Evolutionary conservation across 1,140 invertebrate genomes (phyloP).

Genomic region (Hetaerina americana): DNA sequence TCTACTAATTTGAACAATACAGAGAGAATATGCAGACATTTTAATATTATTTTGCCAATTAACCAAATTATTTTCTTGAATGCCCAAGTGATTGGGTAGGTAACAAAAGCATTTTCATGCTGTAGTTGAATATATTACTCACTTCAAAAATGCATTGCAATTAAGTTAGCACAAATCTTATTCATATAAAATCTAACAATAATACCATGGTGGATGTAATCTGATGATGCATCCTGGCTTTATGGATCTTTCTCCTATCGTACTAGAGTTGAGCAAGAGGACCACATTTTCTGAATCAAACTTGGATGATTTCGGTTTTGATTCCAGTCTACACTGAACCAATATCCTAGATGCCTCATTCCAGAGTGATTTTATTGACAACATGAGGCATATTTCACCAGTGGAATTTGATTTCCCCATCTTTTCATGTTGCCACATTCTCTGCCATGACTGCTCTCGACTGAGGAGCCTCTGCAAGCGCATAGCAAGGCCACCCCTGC

Average conservation of each 20-base stretch:
- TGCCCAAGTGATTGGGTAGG: too few species aligned
- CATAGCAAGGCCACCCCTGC: neutral
- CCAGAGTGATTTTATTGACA: neutral
- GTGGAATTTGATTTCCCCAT: neutral
- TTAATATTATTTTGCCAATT: too few species aligned
- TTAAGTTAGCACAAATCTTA: too few species aligned
- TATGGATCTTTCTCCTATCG: neutral
- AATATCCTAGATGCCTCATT: neutral
- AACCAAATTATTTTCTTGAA: too few species aligned
- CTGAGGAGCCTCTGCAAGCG: neutral
- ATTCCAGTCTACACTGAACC: neutral
- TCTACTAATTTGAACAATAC: too few species aligned
- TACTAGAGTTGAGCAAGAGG: neutral
- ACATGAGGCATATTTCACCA: neutral
- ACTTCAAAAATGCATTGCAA: too few species aligned
- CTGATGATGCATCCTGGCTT: neutral
- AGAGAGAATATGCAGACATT: too few species aligned
- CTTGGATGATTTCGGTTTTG: neutral
- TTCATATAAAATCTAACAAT: too few species aligned
- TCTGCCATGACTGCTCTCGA: neutral
- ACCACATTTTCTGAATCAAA: neutral
- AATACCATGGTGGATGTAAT: neutral
- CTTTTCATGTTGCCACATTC: neutral
- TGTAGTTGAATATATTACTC: too few species aligned
- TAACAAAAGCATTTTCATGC: too few species aligned